Percentiles rank a stretch among this genome's conserved stretches.
Conservation (phyloP, 2,113 vertebrate genomes). For the Lucifuga dentata region DNA sequence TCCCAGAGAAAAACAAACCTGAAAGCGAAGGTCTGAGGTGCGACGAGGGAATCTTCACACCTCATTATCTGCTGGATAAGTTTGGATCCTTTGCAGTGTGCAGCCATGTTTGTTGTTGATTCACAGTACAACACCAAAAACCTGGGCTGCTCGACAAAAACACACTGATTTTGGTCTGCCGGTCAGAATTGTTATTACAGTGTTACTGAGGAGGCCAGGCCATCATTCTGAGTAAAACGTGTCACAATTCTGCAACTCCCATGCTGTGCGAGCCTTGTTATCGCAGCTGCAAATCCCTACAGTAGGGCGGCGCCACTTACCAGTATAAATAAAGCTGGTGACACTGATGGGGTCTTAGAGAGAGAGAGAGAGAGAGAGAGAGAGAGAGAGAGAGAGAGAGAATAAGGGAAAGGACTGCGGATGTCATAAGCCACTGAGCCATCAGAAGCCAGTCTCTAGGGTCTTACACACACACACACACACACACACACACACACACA, state of each 20-base stretch:
- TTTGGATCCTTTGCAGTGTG: not conserved
- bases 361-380: not conserved
- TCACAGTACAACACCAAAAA: conserved; percentile 7
- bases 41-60: conserved; percentile 14
- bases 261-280: not conserved
- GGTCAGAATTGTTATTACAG: not conserved
- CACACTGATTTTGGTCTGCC: not conserved
- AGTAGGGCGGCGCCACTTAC: conserved; percentile 14
- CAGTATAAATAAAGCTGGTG: conserved; percentile 13
- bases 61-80: conserved; percentile 7
- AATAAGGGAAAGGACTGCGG: conserved; percentile 3
- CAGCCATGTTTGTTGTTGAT: conserved; percentile 2
- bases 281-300: conserved; percentile 9
- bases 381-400: conserved; percentile 2
- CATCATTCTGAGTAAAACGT: not conserved
- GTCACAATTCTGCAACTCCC: conserved; percentile 6
- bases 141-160: conserved; percentile 1
- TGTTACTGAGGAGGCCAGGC: not conserved
- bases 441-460: conserved; percentile 35
- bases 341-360: not conserved
- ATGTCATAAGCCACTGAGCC: conserved; percentile 28
- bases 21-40: not conserved
- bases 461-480: not conserved
- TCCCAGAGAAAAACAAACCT: not conserved
- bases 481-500: not conserved